phyloP scores from a whole-genome alignment of 2,888 invertebrate species.

The Pycnomerus fuliginosus region DNA sequence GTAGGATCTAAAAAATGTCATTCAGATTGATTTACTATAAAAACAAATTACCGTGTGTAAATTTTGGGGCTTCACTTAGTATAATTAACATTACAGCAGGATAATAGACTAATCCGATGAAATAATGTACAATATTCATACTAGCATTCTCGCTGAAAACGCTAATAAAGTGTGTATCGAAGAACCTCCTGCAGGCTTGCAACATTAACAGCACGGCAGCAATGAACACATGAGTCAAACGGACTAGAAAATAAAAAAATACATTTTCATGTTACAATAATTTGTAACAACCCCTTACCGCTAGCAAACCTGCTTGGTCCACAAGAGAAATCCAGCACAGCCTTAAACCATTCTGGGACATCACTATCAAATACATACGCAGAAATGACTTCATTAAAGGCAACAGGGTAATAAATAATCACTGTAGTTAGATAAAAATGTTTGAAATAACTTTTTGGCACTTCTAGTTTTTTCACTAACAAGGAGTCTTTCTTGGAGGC shows the following conservation, averaged over 20 bases:
- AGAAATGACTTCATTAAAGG: slow-evolving; percentile 54
- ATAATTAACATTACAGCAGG: slow-evolving; percentile 66
- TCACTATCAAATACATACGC: slow-evolving; percentile 55
- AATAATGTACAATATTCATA: slow-evolving; percentile 79
- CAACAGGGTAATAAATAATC: slow-evolving; percentile 54
- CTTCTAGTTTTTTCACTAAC: slow-evolving; percentile 56
- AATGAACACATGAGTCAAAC: slow-evolving; percentile 60
- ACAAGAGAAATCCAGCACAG: slow-evolving; percentile 54
- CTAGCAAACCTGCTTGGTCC: slow-evolving; percentile 51
- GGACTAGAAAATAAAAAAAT: slow-evolving; percentile 55
- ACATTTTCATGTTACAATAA: slow-evolving; percentile 6
- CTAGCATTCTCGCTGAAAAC: slow-evolving; percentile 74
- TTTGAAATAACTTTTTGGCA: slow-evolving; percentile 77
- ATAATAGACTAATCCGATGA: slow-evolving; percentile 77
- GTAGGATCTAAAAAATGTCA: background rate
- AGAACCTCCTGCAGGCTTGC: slow-evolving; percentile 73
- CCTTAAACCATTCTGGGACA: slow-evolving; percentile 55
- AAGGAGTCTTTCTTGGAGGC: slow-evolving; percentile 57
- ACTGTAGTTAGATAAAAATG: slow-evolving; percentile 79
- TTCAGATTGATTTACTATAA: too few relatives aligned
- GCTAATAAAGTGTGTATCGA: slow-evolving; percentile 78
- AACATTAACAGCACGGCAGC: slow-evolving; percentile 63
- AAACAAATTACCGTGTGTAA: slow-evolving; percentile 49
- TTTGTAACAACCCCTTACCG: slow-evolving; percentile 52
- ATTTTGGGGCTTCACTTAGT: slow-evolving; percentile 69